Evolutionary conservation across 2,888 invertebrate species (phyloP).

Genomic region (Tricholauxania praeusta): DNA sequence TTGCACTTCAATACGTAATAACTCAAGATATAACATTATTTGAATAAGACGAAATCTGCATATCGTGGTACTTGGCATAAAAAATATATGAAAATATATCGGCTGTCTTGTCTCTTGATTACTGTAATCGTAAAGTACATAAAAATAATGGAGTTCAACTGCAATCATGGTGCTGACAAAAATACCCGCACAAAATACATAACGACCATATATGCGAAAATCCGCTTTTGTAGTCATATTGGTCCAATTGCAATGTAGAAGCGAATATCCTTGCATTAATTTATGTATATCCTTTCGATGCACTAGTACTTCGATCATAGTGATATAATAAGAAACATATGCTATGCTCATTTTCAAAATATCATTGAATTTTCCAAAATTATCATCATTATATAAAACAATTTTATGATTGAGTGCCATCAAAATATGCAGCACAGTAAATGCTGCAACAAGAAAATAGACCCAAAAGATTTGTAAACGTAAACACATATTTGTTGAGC

Average conservation of each 20-base stretch:
- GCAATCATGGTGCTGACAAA: constrained; percentile 23
- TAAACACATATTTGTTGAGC: neutral
- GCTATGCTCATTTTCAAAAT: constrained; percentile 40
- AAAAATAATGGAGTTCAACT: constrained; percentile 37
- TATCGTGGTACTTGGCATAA: constrained; percentile 42
- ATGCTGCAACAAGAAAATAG: constrained; percentile 31
- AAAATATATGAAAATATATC: constrained; percentile 40
- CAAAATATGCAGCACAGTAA: constrained; percentile 28
- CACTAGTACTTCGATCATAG: constrained; percentile 41
- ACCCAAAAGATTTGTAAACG: constrained; percentile 25
- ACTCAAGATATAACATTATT: constrained; percentile 43
- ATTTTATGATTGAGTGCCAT: constrained; percentile 23
- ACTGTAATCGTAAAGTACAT: constrained; percentile 22
- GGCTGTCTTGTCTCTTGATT: neutral
- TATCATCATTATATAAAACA: constrained; percentile 42
- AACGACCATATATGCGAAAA: constrained; percentile 36
- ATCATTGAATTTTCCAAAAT: constrained; percentile 46
- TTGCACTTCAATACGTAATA: constrained; percentile 43
- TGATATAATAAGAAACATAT: constrained; percentile 39
- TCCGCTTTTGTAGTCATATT: constrained; percentile 11
- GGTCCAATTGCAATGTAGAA: constrained; percentile 40
- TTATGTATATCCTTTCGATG: constrained; percentile 12
- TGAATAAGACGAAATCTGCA: constrained; percentile 45
- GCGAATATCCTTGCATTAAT: constrained; percentile 41
- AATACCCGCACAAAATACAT: constrained; percentile 15